Conservation (phyloP, 2,888 invertebrate species). For the Polyploca ridens region DNA sequence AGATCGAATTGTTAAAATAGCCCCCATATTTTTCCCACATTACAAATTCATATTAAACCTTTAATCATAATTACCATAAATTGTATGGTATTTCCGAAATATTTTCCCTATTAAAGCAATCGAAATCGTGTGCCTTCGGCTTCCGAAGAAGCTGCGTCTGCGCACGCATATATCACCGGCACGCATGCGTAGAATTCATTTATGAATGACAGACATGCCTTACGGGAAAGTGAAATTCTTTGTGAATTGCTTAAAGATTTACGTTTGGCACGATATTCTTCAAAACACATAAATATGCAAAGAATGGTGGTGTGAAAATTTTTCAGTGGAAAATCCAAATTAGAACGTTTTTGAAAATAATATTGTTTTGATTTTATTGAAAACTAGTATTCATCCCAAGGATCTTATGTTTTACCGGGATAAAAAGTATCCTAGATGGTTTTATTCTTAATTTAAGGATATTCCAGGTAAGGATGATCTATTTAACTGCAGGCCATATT, state of each 20-base stretch:
- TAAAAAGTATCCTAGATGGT: too few relatives aligned
- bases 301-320: neutral
- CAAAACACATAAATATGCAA: neutral
- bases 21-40: constrained; percentile 41
- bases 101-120: constrained; percentile 9
- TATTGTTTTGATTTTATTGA: too few relatives aligned
- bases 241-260: constrained; percentile 18
- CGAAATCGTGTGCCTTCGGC: constrained; percentile 54
- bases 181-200: constrained; percentile 46
- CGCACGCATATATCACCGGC: constrained; percentile 63
- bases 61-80: constrained; percentile 27
- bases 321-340: too few relatives aligned
- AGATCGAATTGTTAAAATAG: constrained; percentile 23
- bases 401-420: too few relatives aligned
- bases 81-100: constrained; percentile 20
- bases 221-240: constrained; percentile 56
- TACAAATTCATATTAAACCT: constrained; percentile 31
- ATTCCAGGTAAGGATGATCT: too few relatives aligned
- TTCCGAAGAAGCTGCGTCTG: constrained; percentile 62
- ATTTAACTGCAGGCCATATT: too few relatives aligned
- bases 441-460: too few relatives aligned
- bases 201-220: constrained; percentile 61
- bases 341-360: too few relatives aligned
- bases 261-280: neutral
- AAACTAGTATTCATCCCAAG: too few relatives aligned